Conservation (phyloP, 2,113 vertebrate species). For the Paradoxurus hermaphroditus region DNA sequence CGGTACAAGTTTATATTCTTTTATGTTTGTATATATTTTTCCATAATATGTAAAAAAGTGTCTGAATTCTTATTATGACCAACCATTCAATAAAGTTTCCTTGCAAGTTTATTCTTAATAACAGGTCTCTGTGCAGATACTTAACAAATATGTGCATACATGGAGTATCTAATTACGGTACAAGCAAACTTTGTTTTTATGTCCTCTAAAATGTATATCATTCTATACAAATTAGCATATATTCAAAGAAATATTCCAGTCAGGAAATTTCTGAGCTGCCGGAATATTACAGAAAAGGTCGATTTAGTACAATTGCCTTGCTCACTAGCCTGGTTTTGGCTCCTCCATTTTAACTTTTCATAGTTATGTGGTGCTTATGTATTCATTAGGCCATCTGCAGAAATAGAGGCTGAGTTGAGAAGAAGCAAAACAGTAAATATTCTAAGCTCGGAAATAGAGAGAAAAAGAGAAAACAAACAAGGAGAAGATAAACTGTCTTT, state of each 20-base stretch:
- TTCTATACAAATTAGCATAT: background rate
- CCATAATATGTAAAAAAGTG: background rate
- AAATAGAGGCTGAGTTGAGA: background rate
- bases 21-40: background rate
- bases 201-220: background rate
- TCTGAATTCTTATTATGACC: background rate
- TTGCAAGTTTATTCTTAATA: background rate
- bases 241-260: background rate
- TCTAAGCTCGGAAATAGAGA: background rate
- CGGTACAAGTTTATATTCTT: background rate
- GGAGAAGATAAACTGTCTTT: constrained; percentile 35
- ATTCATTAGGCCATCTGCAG: background rate
- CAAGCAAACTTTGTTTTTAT: background rate
- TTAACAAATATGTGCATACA: background rate
- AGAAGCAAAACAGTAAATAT: constrained; percentile 40
- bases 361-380: background rate
- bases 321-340: background rate
- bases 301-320: background rate
- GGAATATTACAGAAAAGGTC: background rate
- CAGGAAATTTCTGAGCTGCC: background rate
- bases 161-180: background rate
- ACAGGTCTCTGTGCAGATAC: background rate
- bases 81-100: background rate
- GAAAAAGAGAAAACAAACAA: background rate
- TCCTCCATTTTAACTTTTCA: background rate